Evolutionary conservation across 2,113 vertebrate species (phyloP).

Genomic region (Microtus richardsoni): DNA sequence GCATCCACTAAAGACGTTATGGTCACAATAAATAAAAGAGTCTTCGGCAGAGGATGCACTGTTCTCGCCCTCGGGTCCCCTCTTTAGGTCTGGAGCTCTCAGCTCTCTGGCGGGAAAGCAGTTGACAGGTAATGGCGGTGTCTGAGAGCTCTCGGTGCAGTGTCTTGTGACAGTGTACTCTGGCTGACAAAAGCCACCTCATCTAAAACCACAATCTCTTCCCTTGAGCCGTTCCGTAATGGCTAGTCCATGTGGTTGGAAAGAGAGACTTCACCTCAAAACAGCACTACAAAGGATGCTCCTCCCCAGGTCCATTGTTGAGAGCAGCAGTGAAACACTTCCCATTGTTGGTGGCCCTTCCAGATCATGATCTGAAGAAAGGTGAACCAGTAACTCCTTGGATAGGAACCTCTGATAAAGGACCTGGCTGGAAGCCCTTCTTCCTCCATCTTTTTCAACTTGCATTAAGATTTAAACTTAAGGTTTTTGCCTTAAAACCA

Average conservation of each 20-base stretch:
- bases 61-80: too few species aligned
- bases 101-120: not conserved
- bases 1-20: not conserved
- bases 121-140: not conserved
- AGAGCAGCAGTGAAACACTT: not conserved
- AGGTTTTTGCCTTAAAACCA: not conserved
- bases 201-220: not conserved
- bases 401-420: not conserved
- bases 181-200: not conserved
- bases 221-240: not conserved
- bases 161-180: not conserved
- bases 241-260: not conserved
- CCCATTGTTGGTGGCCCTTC: fast-evolving
- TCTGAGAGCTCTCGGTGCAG: not conserved
- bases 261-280: not conserved
- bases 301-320: not conserved
- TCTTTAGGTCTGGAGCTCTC: not conserved
- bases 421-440: not conserved
- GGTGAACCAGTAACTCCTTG: not conserved
- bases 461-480: not conserved
- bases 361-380: not conserved
- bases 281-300: not conserved
- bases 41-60: not conserved
- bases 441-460: not conserved
- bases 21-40: not conserved